phyloP scores from a whole-genome alignment of 1,140 invertebrate genomes.

The Papilio aristodemus region DNA sequence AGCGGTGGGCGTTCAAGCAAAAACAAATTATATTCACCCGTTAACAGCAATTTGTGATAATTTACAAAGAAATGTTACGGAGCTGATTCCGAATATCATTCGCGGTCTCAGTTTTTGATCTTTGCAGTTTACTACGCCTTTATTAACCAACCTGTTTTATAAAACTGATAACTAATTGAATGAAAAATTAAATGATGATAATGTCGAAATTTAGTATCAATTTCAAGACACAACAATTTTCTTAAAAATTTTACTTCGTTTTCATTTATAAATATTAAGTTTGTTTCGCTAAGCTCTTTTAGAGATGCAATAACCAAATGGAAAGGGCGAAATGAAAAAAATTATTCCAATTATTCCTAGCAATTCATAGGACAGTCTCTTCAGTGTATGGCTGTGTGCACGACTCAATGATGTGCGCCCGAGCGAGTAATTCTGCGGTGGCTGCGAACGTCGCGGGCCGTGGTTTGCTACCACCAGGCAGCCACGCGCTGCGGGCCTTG shows the following conservation, averaged over 20 bases:
- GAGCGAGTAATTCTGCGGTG: slow-evolving; percentile 70
- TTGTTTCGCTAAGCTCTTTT: too few relatives aligned
- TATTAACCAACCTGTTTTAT: slow-evolving; percentile 37
- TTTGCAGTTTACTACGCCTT: slow-evolving; percentile 49
- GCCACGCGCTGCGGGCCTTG: slow-evolving; percentile 50
- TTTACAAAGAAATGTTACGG: slow-evolving; percentile 58
- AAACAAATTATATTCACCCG: slow-evolving; percentile 51
- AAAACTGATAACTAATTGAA: too few relatives aligned
- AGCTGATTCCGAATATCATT: slow-evolving; percentile 64
- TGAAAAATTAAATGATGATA: slow-evolving; percentile 3
- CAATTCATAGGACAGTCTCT: slow-evolving; percentile 12
- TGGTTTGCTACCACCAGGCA: slow-evolving; percentile 50
- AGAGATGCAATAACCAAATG: too few relatives aligned
- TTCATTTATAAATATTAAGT: too few relatives aligned
- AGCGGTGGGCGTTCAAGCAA: slow-evolving; percentile 38
- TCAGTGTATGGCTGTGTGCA: background rate
- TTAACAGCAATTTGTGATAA: slow-evolving; percentile 69
- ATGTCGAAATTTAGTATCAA: too few relatives aligned
- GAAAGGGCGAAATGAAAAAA: too few relatives aligned
- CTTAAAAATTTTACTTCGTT: too few relatives aligned
- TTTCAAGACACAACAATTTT: too few relatives aligned
- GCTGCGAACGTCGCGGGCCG: slow-evolving; percentile 50
- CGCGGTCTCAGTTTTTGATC: slow-evolving; percentile 65
- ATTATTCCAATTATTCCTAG: background rate
- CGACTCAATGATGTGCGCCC: slow-evolving; percentile 55